A percentile compares a stretch with the other conserved stretches of the same genome.
Evolutionary conservation across 2,113 vertebrate species (phyloP).

Genomic region (Lepus timidus): DNA sequence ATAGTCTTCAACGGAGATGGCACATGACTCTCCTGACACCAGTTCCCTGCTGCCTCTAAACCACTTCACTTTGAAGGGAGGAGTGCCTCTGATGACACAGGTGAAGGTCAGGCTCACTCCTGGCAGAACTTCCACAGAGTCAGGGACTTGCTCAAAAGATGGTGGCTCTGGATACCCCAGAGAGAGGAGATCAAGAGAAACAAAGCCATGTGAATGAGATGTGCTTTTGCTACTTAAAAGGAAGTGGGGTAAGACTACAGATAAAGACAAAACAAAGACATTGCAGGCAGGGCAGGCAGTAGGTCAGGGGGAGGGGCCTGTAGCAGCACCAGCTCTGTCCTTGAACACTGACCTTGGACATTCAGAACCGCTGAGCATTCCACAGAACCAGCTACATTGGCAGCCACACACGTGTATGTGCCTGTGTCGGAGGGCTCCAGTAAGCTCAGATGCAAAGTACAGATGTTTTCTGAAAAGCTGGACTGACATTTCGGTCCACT

Average conservation of each 20-base stretch:
- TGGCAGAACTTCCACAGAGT: conserved; percentile 94
- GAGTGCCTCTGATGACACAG: conserved; percentile 94
- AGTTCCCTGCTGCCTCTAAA: conserved; percentile 96
- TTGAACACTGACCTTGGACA: conserved; percentile 95
- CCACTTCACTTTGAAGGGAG: conserved; percentile 96
- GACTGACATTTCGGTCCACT: conserved; percentile 94
- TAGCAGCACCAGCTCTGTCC: fast-evolving
- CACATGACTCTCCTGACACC: conserved; percentile 89
- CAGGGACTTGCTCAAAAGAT: conserved; percentile 95
- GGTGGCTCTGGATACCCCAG: conserved; percentile 93
- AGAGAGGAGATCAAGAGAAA: conserved; percentile 11
- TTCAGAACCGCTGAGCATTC: conserved; percentile 93
- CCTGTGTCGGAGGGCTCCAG: conserved; percentile 93
- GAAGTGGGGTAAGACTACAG: not conserved
- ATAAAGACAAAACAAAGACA: not conserved
- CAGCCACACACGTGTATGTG: conserved; percentile 93
- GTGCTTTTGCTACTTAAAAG: not conserved
- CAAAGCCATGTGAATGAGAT: conserved; percentile 51
- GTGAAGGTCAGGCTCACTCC: conserved; percentile 92
- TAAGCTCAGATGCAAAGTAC: conserved; percentile 92
- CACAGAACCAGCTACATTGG: conserved; percentile 94
- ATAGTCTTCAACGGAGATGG: conserved; percentile 91
- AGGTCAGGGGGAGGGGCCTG: fast-evolving
- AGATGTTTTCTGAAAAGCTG: conserved; percentile 94
- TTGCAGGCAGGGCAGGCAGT: not conserved